A percentile compares a stretch with the other conserved stretches of the same genome.
Evolutionary conservation across 2,797 vertebrate species (phyloP).

Genomic region (Moxostoma hubbsi): DNA sequence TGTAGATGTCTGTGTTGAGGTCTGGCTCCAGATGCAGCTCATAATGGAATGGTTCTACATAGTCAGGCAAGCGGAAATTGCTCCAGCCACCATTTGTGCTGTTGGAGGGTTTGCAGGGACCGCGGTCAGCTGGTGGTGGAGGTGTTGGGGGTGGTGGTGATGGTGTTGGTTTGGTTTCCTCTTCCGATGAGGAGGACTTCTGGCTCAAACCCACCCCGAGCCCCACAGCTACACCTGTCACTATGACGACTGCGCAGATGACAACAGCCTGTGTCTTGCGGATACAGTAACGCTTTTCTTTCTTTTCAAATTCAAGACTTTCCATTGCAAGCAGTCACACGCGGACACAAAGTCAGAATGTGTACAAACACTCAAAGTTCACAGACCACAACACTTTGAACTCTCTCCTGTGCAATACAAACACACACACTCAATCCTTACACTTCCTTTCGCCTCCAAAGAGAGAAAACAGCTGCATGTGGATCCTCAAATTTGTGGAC

Average conservation of each 20-base stretch:
- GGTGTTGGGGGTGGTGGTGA: conserved; percentile 46
- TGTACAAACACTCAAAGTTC: conserved; percentile 35
- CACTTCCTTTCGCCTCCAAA: conserved; percentile 45
- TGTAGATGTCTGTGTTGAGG: conserved; percentile 82
- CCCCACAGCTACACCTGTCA: conserved; percentile 86
- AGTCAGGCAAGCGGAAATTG: conserved; percentile 85
- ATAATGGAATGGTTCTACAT: conserved; percentile 85
- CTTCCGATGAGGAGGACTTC: conserved; percentile 56
- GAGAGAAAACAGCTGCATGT: conserved; percentile 51
- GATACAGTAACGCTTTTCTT: conserved; percentile 81
- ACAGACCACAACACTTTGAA: conserved; percentile 16
- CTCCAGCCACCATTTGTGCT: conserved; percentile 82
- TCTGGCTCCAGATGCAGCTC: conserved; percentile 85
- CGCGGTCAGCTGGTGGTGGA: conserved; percentile 56
- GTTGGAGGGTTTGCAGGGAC: conserved; percentile 76
- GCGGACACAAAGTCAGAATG: conserved; percentile 17
- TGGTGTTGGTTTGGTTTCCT: conserved; percentile 18
- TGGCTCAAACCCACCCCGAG: conserved; percentile 86
- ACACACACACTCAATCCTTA: conserved; percentile 7
- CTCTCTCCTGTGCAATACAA: conserved; percentile 14
- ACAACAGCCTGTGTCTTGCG: conserved; percentile 80
- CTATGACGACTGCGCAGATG: conserved; percentile 78
- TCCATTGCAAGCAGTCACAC: conserved; percentile 62
- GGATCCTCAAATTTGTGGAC: conserved; percentile 38
- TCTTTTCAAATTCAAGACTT: conserved; percentile 74